These are phyloP conservation scores for Furcifer pardalis DNA, from an alignment of 2,797 vertebrate species.

Conservation along the genomic window DNA sequence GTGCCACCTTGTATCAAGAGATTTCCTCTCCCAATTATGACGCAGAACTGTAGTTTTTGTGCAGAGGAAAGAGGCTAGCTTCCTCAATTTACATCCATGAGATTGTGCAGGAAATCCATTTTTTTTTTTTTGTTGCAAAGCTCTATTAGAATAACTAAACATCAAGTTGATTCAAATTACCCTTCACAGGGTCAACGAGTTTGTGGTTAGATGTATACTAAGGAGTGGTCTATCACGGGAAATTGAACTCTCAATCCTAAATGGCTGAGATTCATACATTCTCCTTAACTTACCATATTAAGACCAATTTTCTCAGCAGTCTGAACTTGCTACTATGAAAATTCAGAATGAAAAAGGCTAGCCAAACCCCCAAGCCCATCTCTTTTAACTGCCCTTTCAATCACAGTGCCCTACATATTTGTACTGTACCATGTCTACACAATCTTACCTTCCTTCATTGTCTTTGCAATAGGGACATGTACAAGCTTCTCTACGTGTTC, in stretches of 20 bases:
- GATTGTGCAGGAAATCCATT: background rate
- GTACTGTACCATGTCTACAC: background rate
- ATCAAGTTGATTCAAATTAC: too few species aligned
- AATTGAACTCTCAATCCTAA: too few species aligned
- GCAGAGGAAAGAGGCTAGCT: background rate
- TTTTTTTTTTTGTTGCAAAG: background rate
- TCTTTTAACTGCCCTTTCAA: background rate
- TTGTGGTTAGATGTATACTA: too few species aligned
- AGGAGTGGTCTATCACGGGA: too few species aligned
- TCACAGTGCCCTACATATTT: background rate
- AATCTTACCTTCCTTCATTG: slow-evolving; percentile 88
- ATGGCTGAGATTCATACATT: background rate
- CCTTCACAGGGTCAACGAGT: too few species aligned
- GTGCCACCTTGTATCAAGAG: background rate
- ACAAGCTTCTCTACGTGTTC: slow-evolving; percentile 91
- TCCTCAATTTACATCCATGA: background rate
- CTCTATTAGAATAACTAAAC: background rate
- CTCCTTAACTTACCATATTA: background rate
- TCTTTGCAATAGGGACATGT: slow-evolving; percentile 98
- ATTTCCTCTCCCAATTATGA: background rate
- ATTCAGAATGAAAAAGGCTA: background rate
- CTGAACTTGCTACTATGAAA: background rate
- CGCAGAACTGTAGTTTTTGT: background rate
- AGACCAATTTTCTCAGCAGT: background rate
- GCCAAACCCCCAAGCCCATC: background rate